A percentile compares a stretch with the other conserved stretches of the same genome.
Conservation (phyloP, 2,113 vertebrate species). For the Callipepla californica region DNA sequence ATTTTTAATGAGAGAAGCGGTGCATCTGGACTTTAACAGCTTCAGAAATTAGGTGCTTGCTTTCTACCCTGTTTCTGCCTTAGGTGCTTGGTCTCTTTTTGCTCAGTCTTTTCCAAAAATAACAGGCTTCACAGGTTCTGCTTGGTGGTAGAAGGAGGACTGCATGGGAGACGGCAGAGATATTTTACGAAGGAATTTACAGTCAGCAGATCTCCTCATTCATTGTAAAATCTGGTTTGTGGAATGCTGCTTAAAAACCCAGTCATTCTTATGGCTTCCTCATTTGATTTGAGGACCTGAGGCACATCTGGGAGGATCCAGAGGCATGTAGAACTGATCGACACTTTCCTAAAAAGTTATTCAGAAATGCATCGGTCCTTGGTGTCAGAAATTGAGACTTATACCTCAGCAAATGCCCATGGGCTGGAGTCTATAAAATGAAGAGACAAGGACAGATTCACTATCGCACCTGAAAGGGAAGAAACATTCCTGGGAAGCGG, state of each 20-base stretch:
- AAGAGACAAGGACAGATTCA: background rate
- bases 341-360: background rate
- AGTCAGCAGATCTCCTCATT: background rate
- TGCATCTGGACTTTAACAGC: background rate
- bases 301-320: background rate
- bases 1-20: background rate
- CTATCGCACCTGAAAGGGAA: background rate
- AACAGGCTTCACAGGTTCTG: background rate
- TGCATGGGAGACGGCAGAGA: background rate
- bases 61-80: background rate
- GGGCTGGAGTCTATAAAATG: background rate
- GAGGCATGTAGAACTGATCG: background rate
- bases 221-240: background rate
- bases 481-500: background rate
- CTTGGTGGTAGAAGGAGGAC: background rate
- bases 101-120: background rate
- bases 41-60: background rate
- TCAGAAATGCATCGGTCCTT: background rate
- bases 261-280: fast-evolving
- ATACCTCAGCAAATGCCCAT: background rate
- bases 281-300: fast-evolving
- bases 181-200: background rate
- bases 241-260: fast-evolving
- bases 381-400: background rate
- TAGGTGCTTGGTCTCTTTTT: background rate